phyloP scores from a whole-genome alignment of 23 tunicate genomes.

The Ascidia mentula region DNA sequence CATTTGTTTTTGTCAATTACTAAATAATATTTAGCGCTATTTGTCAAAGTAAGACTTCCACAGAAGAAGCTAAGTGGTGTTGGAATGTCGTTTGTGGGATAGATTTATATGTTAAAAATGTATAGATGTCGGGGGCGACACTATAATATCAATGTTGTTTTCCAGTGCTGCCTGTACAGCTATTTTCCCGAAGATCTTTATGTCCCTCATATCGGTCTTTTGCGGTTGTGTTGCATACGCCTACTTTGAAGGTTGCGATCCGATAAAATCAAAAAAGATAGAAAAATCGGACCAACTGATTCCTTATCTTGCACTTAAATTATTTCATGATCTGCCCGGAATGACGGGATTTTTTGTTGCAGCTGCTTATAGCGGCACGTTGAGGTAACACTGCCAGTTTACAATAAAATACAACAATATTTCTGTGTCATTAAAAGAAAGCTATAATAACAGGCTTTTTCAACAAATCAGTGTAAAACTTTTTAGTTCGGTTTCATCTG shows the following conservation, averaged over 20 bases:
- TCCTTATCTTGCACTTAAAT: slow-evolving; percentile 6
- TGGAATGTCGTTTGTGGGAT: too few relatives aligned
- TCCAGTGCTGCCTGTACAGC: slow-evolving; percentile 7
- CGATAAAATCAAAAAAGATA: slow-evolving; percentile 1
- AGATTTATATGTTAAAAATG: too few relatives aligned
- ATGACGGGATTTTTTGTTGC: slow-evolving; percentile 17
- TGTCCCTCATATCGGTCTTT: background rate
- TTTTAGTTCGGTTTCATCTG: slow-evolving; percentile 34
- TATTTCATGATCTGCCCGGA: slow-evolving; percentile 1
- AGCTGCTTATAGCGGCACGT: slow-evolving; percentile 22
- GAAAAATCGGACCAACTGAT: slow-evolving; percentile 5
- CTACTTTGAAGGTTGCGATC: slow-evolving; percentile 26
- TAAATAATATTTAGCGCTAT: too few relatives aligned
- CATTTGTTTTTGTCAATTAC: background rate
- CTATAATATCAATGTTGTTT: background rate
- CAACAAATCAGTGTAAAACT: too few relatives aligned
- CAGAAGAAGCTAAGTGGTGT: too few relatives aligned
- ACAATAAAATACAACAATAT: too few relatives aligned
- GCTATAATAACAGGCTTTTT: too few relatives aligned
- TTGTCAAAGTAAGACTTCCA: too few relatives aligned
- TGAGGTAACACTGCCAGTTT: too few relatives aligned
- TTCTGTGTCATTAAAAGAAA: too few relatives aligned
- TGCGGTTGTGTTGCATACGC: slow-evolving; percentile 16
- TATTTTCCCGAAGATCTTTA: background rate
- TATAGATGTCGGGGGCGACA: too few relatives aligned